Base-by-base conservation (phyloP, 1,140 invertebrate species). In the Pogonomyrmex californicus region DNA sequence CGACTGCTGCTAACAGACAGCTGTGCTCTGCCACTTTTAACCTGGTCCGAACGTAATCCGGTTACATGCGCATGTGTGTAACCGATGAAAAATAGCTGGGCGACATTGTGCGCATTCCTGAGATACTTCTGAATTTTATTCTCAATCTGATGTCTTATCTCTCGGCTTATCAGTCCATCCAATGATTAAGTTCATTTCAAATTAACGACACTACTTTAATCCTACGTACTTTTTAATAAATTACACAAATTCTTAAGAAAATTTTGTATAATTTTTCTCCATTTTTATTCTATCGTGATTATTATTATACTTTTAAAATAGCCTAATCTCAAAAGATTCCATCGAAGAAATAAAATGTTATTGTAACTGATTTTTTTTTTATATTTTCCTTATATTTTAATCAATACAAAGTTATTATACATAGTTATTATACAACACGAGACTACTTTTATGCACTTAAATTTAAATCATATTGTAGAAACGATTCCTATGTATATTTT, bases 11-110 rank as follows among this genome's bases (percentile, higher is more conserved):
- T 70, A 33, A 30, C 4, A 36, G 51, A 10, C 79, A 82, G 79
- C 79, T 83, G 68, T n/a, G 68, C 68, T 47, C 54, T 36, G 30
- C 68, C n/a, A 83, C 54, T 83, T 83, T 73, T 83, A 83, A 75
- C 79, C 75, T 75, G 54, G 54, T 36, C 41, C 23, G n/a, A n/a
- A 58, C 30, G 56, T 75, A 83, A 83, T 83, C 66, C 54, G 41
- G 41, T 75, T 83, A 83, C 79, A 54, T 49, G 68, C 47, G 36
- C 79, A 47, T 73, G 79, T 60, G 17, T 60, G 54, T 49, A 75
- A 60, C 68, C 41, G 68, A 44, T 60, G 68, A 75, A 33, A 82
- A 60, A 82, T 71, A 58, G 41, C 17, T 38, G 41, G 30, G 12
- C 54, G 66, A 71, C 79, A 71, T 56, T 56, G 51, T 9, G 79